These are phyloP conservation scores for Pagrus major DNA, from an alignment of 2,113 vertebrate genomes.

Conservation along the genomic window DNA sequence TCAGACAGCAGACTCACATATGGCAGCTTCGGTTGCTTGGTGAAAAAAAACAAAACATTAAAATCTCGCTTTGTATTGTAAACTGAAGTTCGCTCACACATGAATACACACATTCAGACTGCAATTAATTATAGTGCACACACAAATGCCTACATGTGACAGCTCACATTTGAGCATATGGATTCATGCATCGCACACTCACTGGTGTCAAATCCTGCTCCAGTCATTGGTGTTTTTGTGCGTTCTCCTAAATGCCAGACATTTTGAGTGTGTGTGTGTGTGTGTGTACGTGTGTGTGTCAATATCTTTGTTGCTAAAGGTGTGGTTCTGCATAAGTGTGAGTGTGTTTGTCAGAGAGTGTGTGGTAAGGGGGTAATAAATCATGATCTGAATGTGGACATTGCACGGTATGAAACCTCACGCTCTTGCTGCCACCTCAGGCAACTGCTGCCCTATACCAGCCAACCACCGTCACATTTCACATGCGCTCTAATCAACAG, in stretches of 20 bases:
- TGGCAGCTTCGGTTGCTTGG: conserved; percentile 8
- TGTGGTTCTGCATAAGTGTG: conserved; percentile 28
- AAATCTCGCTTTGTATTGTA: conserved; percentile 16
- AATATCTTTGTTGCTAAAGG: conserved; percentile 51
- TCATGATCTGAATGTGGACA: conserved; percentile 77
- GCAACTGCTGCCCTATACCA: conserved; percentile 81
- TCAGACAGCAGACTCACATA: conserved; percentile 20
- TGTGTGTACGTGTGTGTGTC: conserved; percentile 38
- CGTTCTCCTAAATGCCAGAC: conserved; percentile 67
- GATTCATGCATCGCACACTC: conserved; percentile 17
- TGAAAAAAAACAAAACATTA: background rate
- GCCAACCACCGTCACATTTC: conserved; percentile 76
- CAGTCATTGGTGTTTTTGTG: conserved; percentile 35
- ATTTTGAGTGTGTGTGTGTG: background rate
- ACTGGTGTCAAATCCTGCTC: conserved; percentile 27
- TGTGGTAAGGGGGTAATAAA: conserved; percentile 76
- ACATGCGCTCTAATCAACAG: conserved; percentile 80
- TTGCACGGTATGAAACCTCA: conserved; percentile 74
- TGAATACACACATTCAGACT: conserved; percentile 22
- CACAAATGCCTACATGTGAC: conserved; percentile 43
- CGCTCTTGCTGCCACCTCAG: conserved; percentile 73
- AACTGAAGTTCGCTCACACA: conserved; percentile 32
- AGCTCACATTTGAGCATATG: conserved; percentile 45
- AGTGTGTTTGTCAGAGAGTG: conserved; percentile 45
- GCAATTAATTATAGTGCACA: conserved; percentile 49